Evolutionary conservation across 2,888 invertebrate genomes (phyloP).

Genomic region (Unio delphinus): DNA sequence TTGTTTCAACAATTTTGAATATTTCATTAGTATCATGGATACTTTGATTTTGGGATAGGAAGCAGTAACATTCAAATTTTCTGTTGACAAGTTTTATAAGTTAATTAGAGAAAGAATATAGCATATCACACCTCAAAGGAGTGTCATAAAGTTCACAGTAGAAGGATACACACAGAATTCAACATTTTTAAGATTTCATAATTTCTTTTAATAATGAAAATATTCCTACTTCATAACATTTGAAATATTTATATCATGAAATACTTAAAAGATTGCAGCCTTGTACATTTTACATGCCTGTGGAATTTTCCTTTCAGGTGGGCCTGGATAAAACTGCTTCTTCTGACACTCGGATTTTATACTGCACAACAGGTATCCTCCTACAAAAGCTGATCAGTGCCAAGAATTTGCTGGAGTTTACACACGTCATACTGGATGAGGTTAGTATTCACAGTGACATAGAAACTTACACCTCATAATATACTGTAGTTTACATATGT

Average conservation of each 20-base stretch:
- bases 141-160: no score
- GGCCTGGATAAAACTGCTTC: constrained; percentile 72
- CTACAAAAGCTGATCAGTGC: constrained; percentile 82
- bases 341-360: constrained; percentile 83
- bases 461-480: no score
- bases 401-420: constrained; percentile 83
- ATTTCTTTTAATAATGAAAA: background rate
- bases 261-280: background rate
- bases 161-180: no score
- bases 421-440: constrained; percentile 93
- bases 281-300: background rate
- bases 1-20: no score
- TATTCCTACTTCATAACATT: background rate
- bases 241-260: background rate
- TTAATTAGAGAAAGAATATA: no score
- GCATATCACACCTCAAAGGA: no score
- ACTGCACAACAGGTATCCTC: constrained; percentile 91
- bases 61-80: no score
- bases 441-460: constrained; percentile 38
- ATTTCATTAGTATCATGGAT: no score
- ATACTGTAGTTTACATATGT: constrained; percentile 70
- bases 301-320: constrained; percentile 48
- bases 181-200: no score
- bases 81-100: no score
- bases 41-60: no score